Conservation (phyloP, 2,797 vertebrate species). For the Coracias cyanogaster region DNA sequence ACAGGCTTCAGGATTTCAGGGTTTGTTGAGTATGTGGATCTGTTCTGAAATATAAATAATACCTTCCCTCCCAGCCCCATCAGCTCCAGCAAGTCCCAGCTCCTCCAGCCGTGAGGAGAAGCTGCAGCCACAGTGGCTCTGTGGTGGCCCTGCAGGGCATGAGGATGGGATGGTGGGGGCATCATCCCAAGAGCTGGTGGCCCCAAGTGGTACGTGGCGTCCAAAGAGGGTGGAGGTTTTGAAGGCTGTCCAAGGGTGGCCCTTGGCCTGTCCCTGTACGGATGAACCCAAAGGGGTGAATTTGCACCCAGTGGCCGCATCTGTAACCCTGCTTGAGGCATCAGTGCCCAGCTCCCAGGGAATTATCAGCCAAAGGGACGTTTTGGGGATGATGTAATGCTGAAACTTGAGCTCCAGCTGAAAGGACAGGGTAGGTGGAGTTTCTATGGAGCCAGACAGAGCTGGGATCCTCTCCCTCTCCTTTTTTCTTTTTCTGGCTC, state of each 20-base stretch:
- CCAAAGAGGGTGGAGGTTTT: neutral
- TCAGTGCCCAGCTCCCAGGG: slow-evolving; percentile 4
- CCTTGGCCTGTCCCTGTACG: neutral
- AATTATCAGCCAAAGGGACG: slow-evolving; percentile 48
- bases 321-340: accelerated
- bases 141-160: accelerated
- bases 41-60: slow-evolving; percentile 55
- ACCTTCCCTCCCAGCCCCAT: neutral
- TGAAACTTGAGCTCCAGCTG: slow-evolving; percentile 65
- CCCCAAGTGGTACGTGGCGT: accelerated
- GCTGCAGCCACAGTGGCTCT: neutral
- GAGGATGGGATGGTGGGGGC: neutral
- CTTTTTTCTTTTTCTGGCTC: slow-evolving; percentile 56
- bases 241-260: neutral
- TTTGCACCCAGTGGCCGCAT: neutral
- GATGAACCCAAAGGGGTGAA: neutral
- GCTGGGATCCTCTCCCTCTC: slow-evolving; percentile 72
- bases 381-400: slow-evolving; percentile 66
- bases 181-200: accelerated
- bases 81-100: neutral
- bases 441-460: slow-evolving; percentile 77
- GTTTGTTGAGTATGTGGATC: neutral
- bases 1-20: slow-evolving; percentile 56
- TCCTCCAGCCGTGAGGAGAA: neutral
- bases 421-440: slow-evolving; percentile 67